Evolutionary conservation across 1,140 invertebrate genomes (phyloP).

Genomic region (Hormaphis cornu): DNA sequence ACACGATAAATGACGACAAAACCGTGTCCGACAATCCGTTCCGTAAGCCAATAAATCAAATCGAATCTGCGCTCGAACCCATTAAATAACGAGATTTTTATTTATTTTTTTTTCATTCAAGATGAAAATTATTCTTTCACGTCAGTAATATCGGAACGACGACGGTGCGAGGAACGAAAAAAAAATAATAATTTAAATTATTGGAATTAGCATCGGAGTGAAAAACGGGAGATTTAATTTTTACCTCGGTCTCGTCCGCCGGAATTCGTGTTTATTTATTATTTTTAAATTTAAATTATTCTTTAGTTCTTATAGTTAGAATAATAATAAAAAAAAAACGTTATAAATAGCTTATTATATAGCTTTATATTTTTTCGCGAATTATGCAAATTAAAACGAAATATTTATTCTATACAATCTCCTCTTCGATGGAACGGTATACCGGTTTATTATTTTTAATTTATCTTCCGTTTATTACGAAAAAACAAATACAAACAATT

Average conservation of each 20-base stretch:
- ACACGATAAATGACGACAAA: neutral
- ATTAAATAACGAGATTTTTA: neutral
- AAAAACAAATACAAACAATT: too few relatives aligned
- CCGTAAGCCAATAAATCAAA: constrained; percentile 9
- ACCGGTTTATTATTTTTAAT: constrained; percentile 14
- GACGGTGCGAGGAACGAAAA: neutral
- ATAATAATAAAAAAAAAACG: neutral
- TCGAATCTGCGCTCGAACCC: neutral
- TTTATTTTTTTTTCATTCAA: neutral
- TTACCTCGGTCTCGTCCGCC: neutral
- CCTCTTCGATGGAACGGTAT: neutral
- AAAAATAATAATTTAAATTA: constrained; percentile 20
- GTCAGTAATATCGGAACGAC: neutral
- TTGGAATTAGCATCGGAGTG: constrained; percentile 6
- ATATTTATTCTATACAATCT: constrained; percentile 9
- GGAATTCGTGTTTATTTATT: neutral
- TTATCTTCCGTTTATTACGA: neutral
- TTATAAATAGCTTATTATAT: neutral
- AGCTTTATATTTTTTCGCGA: neutral
- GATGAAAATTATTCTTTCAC: neutral
- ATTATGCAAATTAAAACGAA: constrained; percentile 10
- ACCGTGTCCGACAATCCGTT: neutral
- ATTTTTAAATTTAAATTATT: neutral
- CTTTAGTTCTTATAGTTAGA: neutral
- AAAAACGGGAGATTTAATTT: constrained; percentile 14